Base-by-base conservation (phyloP, 2,888 invertebrate species). In the Automeris io region DNA sequence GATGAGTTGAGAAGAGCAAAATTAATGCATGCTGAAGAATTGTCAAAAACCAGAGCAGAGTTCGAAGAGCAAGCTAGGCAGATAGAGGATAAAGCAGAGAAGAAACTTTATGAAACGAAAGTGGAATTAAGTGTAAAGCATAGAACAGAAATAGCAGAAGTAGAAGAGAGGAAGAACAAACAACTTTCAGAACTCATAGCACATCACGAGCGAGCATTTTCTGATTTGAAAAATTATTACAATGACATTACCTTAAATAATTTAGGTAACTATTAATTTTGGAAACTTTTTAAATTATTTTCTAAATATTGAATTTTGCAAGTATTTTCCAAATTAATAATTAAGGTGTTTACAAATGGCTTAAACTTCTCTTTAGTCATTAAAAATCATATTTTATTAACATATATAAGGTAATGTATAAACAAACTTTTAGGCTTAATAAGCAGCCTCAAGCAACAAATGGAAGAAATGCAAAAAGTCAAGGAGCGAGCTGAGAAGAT, bases 241-340 rank as follows among this genome's bases (percentile, higher is more conserved):
- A 97, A 97, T 61, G 96, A 97, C 58, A 97, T 98, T 37, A 96
- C 96, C 0, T 83, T 96, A 8, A 97, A 97, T 71, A 98, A 98
- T 77, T 87, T 98, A 48, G 95, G 96, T 79, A 46, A n/a, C n/a
- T n/a, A n/a, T n/a, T n/a, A n/a, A n/a, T n/a, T n/a, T n/a, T n/a
- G n/a, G n/a, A n/a, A n/a, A n/a, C n/a, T n/a, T n/a, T n/a, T n/a
- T n/a, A n/a, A n/a, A n/a, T n/a, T n/a, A n/a, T n/a, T n/a, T n/a
- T n/a, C n/a, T n/a, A n/a, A n/a, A n/a, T n/a, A n/a, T n/a, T n/a
- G n/a, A n/a, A n/a, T n/a, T n/a, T n/a, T n/a, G n/a, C n/a, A n/a
- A n/a, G n/a, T n/a, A n/a, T n/a, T n/a, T n/a, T n/a, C n/a, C n/a
- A n/a, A n/a, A n/a, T n/a, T n/a, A n/a, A n/a, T n/a, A n/a, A n/a